Evolutionary conservation across 23 tunicate species (phyloP), one percentile per base, ranked within the genome.

Genomic region (Styela clava): DNA sequence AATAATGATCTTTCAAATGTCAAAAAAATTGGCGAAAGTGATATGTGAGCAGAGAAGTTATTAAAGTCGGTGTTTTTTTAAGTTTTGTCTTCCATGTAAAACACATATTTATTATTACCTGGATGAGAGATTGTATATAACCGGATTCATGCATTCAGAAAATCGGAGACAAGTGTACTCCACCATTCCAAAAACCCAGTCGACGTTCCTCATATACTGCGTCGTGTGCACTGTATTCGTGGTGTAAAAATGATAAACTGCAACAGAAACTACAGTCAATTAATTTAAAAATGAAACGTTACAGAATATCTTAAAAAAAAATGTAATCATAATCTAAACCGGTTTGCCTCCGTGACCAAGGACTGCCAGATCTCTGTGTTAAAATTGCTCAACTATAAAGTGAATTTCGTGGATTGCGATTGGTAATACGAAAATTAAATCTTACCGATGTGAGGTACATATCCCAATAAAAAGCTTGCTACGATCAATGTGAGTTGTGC

Each of bases 221-320:
- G 71, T 67, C 12, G 71, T 18, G 22, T 67, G 71, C 22, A 67
- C 31, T n/a, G 2, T 67, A 29, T 67, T 67, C 22, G 71, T 18
- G 19, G 71, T 67, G 71, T 67, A 67, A 29, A 67, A 67, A 67
- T 67, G 71, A 24, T 67, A 67, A 25, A 67, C 71, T 67, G 71
- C 31, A 25, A 67, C 31, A 67, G 71, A 67, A 67, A 67, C 31
- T 27, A 67, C 18, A 1, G 64, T 22, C 19, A 25, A 25, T 29
- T 67, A 67, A 25, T 24, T 67, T 67, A 29, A 18, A 67, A 18
- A 25, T 67, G 24, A 24, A 21, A 21, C n/a, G 22, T 61, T 61
- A 21, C 64, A 0, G n/a, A n/a, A n/a, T n/a, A n/a, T n/a, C n/a
- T n/a, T n/a, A n/a, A n/a, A n/a, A n/a, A n/a, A n/a, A n/a, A n/a